Base-by-base conservation (phyloP, 2,797 vertebrate species). In the Trichosurus vulpecula region DNA sequence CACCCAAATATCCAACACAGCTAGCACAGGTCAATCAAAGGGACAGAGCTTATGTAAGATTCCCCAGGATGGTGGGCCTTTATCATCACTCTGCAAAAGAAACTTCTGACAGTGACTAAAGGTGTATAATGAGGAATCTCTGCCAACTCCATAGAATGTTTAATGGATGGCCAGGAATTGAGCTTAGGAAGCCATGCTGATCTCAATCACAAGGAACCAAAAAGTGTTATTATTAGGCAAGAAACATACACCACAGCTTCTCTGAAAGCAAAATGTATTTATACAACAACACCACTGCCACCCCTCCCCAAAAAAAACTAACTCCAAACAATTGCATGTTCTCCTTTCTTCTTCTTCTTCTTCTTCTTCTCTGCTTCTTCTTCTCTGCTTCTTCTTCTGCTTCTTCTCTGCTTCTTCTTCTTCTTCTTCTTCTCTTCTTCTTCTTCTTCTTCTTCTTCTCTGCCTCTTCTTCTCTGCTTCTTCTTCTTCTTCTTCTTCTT, bases 51-150 rank as follows among this genome's bases (percentile, higher is more conserved):
- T 12, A 58, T 89, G 51, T 0, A 0, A 16, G 57, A 57, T 25
- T 41, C n/a, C n/a, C 55, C 1, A 55, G 58, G 30, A 27, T 87
- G 31, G 47, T 54, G 52, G 92, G 61, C 91, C 74, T 91, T 93
- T 92, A 29, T 87, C 92, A 93, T 91, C 58, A 96, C 74, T 51
- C 54, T 11, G n/a, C 55, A 81, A 91, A 16, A 30, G 41, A 54
- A 57, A 90, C 0, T 29, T 61, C 92, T 51, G 16, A 47, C 2
- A 47, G n/a, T 41, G 2, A 81, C n/a, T 74, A 41, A 74, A 96
- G 91, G 56, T 61, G 92, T 74, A 25, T 27, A 31, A 55, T 4
- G 52, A 89, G 91, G 12, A 29, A 6, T n/a, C 52, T n/a, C 51
- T 22, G 27, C 16, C 35, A 56, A 0, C 29, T 52, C 4, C 2